Conservation (phyloP, 2,113 vertebrate species). For the Regulus satrapa region DNA sequence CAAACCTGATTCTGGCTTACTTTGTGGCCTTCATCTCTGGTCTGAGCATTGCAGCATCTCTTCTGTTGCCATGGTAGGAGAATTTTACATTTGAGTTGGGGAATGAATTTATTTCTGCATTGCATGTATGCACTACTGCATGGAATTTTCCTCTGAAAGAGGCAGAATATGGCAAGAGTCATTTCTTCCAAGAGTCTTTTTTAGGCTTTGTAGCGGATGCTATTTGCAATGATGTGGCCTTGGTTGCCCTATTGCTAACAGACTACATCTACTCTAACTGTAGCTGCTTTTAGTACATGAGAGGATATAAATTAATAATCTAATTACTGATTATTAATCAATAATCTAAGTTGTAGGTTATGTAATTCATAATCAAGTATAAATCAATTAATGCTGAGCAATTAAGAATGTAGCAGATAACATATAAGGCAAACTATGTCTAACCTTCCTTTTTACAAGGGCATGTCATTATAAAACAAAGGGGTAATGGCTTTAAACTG, state of each 20-base stretch:
- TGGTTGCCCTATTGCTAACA: not conserved
- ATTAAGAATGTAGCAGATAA: not conserved
- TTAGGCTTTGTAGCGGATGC: not conserved
- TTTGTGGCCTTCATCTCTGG: conserved; percentile 88
- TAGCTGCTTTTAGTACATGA: not conserved
- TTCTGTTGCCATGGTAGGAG: conserved; percentile 91
- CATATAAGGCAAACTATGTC: not conserved
- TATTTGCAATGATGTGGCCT: not conserved
- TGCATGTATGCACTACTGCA: not conserved
- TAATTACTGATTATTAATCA: too few species aligned
- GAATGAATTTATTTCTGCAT: not conserved
- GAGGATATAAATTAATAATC: not conserved
- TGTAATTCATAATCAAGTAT: too few species aligned
- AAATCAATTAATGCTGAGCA: not conserved
- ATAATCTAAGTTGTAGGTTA: too few species aligned
- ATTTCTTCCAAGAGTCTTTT: not conserved
- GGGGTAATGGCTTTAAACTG: not conserved
- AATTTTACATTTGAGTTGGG: not conserved
- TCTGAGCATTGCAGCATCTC: conserved; percentile 88
- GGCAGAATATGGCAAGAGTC: not conserved
- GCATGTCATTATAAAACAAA: not conserved
- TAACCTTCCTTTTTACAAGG: not conserved
- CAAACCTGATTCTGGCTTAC: conserved; percentile 85
- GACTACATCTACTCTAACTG: not conserved
- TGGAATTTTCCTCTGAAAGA: not conserved